phyloP scores from a whole-genome alignment of 2,113 vertebrate species.

The Tyto alba region DNA sequence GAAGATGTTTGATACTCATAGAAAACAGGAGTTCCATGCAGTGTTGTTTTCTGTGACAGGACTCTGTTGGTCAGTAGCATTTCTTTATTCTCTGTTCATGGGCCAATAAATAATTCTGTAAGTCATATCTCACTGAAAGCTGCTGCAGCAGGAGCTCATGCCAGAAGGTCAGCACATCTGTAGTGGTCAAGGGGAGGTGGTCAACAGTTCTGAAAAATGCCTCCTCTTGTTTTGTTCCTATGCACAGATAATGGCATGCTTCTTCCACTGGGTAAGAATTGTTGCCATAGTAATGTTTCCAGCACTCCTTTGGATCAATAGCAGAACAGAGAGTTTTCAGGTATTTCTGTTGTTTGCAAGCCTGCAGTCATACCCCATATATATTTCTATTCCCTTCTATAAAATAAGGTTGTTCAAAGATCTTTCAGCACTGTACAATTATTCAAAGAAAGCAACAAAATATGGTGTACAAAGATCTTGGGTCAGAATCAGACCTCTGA shows the following conservation, averaged over 20 bases:
- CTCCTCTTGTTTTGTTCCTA: slow-evolving; percentile 44
- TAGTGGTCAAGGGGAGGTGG: neutral
- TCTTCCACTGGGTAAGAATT: slow-evolving; percentile 53
- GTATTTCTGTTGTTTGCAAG: slow-evolving; percentile 42
- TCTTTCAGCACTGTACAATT: neutral
- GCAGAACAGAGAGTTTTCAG: slow-evolving; percentile 52
- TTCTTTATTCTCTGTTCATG: neutral
- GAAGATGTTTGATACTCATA: neutral
- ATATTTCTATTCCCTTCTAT: neutral
- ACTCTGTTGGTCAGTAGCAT: slow-evolving; percentile 26
- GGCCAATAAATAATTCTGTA: slow-evolving; percentile 36
- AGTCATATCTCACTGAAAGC: slow-evolving; percentile 14
- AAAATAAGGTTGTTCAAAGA: slow-evolving; percentile 13
- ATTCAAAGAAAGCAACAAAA: neutral
- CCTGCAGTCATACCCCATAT: neutral
- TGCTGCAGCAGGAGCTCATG: slow-evolving; percentile 33
- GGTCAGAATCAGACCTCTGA: neutral
- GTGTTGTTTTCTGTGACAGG: slow-evolving; percentile 15
- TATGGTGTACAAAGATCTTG: neutral
- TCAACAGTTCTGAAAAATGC: slow-evolving; percentile 18
- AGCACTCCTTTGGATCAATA: slow-evolving; percentile 68
- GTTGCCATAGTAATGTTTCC: slow-evolving; percentile 75
- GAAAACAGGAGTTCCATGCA: slow-evolving; percentile 13
- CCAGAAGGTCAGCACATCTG: slow-evolving; percentile 38
- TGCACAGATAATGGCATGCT: slow-evolving; percentile 52